Conservation (phyloP, 2,888 invertebrate species). For the Hirtodrosophila trivittata region DNA sequence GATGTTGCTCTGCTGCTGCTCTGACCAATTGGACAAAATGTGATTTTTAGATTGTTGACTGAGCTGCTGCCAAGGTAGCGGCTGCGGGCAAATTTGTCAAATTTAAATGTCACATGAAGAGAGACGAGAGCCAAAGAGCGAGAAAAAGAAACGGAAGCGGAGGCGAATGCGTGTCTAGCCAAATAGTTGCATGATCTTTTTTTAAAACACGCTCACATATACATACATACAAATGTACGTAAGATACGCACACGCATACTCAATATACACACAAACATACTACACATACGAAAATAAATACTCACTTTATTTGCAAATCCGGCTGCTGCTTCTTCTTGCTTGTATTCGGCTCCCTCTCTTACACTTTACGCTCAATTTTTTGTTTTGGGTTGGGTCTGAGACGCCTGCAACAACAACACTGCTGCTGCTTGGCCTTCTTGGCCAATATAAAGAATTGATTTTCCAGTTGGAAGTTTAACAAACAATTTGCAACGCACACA, state of each 20-base stretch:
- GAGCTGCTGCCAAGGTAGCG: conserved; percentile 38
- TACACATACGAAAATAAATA: conserved; percentile 44
- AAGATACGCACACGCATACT: conserved; percentile 25
- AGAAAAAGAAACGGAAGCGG: conserved; percentile 52
- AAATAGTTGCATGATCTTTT: conserved; percentile 68
- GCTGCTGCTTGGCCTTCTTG: conserved; percentile 62
- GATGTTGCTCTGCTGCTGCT: conserved; percentile 31
- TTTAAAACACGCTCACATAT: conserved; percentile 61
- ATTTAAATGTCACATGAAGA: conserved; percentile 66
- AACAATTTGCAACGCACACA: conserved; percentile 57
- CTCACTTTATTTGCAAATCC: conserved; percentile 74
- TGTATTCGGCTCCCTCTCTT: conserved; percentile 45
- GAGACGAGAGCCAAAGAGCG: conserved; percentile 11
- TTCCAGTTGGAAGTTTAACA: conserved; percentile 68
- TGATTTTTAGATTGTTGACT: conserved; percentile 31
- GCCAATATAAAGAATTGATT: conserved; percentile 75
- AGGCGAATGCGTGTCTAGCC: conserved; percentile 62
- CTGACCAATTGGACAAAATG: conserved; percentile 40
- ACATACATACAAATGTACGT: conserved; percentile 12
- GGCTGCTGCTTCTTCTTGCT: conserved; percentile 54
- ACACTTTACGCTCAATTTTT: conserved; percentile 53
- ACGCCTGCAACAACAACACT: conserved; percentile 54
- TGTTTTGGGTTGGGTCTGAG: conserved; percentile 73
- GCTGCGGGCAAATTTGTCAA: conserved; percentile 42
- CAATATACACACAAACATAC: conserved; percentile 23